Evolutionary conservation across 2,797 vertebrate genomes (phyloP).

Genomic region (Myoxocephalus aenaeus): DNA sequence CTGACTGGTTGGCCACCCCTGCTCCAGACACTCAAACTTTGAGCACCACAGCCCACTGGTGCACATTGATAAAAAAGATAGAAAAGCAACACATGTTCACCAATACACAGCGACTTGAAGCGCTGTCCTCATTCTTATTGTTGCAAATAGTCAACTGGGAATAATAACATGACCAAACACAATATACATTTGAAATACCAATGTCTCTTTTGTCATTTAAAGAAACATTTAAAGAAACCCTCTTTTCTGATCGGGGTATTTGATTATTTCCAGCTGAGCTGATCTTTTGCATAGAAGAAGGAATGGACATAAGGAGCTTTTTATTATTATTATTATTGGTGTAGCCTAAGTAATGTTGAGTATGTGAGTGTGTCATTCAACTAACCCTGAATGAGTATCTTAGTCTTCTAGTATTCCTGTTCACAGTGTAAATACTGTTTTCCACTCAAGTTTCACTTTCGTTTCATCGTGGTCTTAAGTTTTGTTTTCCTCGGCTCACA

Average conservation of each 20-base stretch:
- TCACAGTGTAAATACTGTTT: neutral
- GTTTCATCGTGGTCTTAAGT: neutral
- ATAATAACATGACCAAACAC: too few relatives aligned
- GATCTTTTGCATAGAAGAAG: too few relatives aligned
- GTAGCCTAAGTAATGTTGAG: neutral
- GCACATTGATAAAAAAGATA: neutral
- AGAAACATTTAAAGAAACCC: neutral
- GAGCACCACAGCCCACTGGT: neutral
- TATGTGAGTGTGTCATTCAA: neutral
- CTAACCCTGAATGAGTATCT: neutral
- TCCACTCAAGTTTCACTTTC: constrained; percentile 17
- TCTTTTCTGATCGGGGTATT: neutral
- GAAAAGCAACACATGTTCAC: neutral
- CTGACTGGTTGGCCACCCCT: too few relatives aligned
- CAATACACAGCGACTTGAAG: too few relatives aligned
- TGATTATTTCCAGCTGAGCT: too few relatives aligned
- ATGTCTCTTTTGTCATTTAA: neutral
- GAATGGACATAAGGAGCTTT: too few relatives aligned
- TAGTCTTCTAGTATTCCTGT: neutral
- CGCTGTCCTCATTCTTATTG: too few relatives aligned
- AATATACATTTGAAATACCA: neutral
- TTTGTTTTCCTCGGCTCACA: constrained; percentile 7
- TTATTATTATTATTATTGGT: too few relatives aligned
- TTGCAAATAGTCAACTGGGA: too few relatives aligned
- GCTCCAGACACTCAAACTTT: too few relatives aligned